phyloP scores from a whole-genome alignment of 2,888 invertebrate species.

The Mayetiola destructor region DNA sequence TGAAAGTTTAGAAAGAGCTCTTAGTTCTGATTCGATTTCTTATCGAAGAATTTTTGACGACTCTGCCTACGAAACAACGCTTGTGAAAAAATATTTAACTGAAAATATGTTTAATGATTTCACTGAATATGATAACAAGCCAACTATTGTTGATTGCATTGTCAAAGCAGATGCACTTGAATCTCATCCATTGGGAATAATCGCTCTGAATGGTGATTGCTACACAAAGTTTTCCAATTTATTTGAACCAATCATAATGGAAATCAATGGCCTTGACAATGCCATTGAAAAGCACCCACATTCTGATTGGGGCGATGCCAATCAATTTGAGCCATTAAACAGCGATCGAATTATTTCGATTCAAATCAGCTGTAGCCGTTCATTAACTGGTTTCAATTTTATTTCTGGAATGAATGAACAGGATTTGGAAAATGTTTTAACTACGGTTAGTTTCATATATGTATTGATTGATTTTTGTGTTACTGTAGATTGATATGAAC shows the following conservation, averaged over 20 bases:
- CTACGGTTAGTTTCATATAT: background rate
- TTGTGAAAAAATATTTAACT: constrained; percentile 12
- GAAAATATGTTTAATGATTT: constrained; percentile 7
- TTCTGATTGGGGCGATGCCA: constrained; percentile 41
- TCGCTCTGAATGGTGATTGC: background rate
- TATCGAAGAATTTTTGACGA: background rate
- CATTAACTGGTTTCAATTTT: background rate
- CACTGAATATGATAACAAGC: background rate
- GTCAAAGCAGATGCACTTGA: background rate
- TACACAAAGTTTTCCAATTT: background rate
- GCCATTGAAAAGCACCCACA: constrained; percentile 41
- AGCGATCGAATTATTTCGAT: background rate
- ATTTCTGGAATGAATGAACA: background rate
- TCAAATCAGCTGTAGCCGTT: constrained; percentile 6
- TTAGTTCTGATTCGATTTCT: background rate
- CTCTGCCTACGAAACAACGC: constrained; percentile 15
- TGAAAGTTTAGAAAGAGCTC: background rate
- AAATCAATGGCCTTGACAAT: constrained; percentile 33
- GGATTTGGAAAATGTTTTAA: background rate
- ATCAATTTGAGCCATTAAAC: constrained; percentile 41
- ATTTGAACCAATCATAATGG: constrained; percentile 13
- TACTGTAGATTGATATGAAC: no score
- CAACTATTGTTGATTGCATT: constrained; percentile 13
- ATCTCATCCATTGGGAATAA: background rate
- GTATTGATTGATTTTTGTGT: background rate